Conservation (phyloP, 2,797 vertebrate species). For the Myripristis murdjan region DNA sequence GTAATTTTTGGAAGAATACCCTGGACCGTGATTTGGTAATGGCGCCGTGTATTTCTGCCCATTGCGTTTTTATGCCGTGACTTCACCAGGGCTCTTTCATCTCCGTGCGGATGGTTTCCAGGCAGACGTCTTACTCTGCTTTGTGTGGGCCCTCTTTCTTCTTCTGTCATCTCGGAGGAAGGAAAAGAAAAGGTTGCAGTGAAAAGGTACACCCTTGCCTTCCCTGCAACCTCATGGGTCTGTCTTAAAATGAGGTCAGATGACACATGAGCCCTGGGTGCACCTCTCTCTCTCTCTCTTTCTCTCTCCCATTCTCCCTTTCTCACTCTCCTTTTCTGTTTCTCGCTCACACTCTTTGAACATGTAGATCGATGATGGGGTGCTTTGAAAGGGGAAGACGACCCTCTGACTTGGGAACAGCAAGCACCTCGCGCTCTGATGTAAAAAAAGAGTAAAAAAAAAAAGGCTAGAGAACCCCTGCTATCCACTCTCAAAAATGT, state of each 20-base stretch:
- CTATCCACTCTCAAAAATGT: slow-evolving; percentile 29
- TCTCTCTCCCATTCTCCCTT: background rate
- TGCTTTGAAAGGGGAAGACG: slow-evolving; percentile 10
- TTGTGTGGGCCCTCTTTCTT: slow-evolving; percentile 63
- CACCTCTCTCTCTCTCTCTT: slow-evolving; percentile 40
- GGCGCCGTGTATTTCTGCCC: slow-evolving; percentile 33
- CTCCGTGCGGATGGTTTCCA: slow-evolving; percentile 72
- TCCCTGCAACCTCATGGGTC: slow-evolving; percentile 71
- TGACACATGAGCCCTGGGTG: slow-evolving; percentile 72
- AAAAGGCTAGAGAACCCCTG: slow-evolving; percentile 23
- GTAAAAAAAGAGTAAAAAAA: slow-evolving; percentile 14
- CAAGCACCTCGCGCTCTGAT: slow-evolving; percentile 30
- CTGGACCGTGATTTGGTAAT: slow-evolving; percentile 34
- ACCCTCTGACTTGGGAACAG: slow-evolving; percentile 22
- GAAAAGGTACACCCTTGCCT: slow-evolving; percentile 82
- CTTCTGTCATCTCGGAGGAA: slow-evolving; percentile 64
- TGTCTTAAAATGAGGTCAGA: slow-evolving; percentile 79
- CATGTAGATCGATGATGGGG: slow-evolving; percentile 1
- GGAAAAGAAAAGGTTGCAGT: slow-evolving; percentile 74
- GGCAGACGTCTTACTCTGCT: slow-evolving; percentile 69
- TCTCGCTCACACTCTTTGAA: slow-evolving; percentile 51
- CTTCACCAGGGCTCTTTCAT: slow-evolving; percentile 79
- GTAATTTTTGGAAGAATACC: slow-evolving; percentile 10
- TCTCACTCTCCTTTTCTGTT: slow-evolving; percentile 32
- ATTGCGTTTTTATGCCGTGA: slow-evolving; percentile 73